Base-by-base conservation (phyloP, 2,888 invertebrate genomes). In the Drosophila austrosaltans region DNA sequence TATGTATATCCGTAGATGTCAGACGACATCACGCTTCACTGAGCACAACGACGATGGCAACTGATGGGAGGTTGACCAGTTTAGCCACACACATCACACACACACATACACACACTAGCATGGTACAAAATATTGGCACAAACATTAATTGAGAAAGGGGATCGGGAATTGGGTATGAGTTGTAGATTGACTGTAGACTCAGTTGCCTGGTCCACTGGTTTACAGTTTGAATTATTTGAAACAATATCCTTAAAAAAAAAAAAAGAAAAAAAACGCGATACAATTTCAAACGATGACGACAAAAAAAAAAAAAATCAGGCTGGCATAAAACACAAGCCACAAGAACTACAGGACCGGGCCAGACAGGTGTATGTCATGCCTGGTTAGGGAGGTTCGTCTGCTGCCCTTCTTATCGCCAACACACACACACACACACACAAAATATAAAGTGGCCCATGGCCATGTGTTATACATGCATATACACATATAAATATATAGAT, bases 21-120 rank as follows among this genome's bases (percentile, higher is more conserved):
- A 86, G 86, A 89, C 86, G 88, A 89, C 86, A 86, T 89, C 88
- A 89, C 86, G 88, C 86, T 86, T 88, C 88, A 86, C 69, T 89
- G 79, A 81, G 80, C 89, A 86, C 76, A 69, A 69, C 76, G 76
- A 83, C 78, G 88, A 86, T 70, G 88, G 76, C 81, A 66, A 70
- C 86, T 79, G 82, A 69, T 8, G 62, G 30, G 36, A 16, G 39
- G 62, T 54, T 72, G 75, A 75, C 75, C 69, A 36, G 36, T 36
- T 36, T 36, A 10, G 36, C 36, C 36, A 36, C 36, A 36, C 10
- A 36, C 36, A 36, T 8, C 7, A 32, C 32, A 32, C 32, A 32
- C 32, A 32, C 32, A 6, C 32, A 32, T 7, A 28, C 28, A 28
- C 28, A 44, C 57, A 56, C 54, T 68, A 63, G 16, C 63, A 81